phyloP scores from a whole-genome alignment of 2,113 vertebrate genomes.

The Aldabrachelys gigantea region DNA sequence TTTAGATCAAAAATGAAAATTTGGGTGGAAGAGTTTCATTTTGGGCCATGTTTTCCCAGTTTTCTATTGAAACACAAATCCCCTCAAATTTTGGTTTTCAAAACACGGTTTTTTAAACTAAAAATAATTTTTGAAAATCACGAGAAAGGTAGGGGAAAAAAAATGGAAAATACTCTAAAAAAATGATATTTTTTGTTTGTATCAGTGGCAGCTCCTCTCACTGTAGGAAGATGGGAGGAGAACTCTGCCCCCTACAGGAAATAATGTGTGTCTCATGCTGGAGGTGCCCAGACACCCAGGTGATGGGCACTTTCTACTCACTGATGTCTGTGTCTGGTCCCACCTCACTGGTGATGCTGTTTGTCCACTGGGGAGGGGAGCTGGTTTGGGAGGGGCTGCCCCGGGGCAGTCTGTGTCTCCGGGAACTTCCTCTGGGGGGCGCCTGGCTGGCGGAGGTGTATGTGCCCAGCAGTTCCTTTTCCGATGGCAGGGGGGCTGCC shows the following conservation, averaged over 20 bases:
- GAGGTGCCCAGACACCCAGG: no score
- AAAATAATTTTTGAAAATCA: background rate
- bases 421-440: background rate
- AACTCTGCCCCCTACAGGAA: background rate
- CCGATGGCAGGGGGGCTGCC: rapidly evolving
- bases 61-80: background rate
- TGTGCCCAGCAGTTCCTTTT: background rate
- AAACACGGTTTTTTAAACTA: background rate
- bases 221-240: background rate
- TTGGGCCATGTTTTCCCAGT: background rate
- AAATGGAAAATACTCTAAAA: background rate
- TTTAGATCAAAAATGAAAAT: background rate
- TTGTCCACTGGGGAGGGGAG: constrained; percentile 61
- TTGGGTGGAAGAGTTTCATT: background rate
- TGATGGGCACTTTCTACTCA: constrained; percentile 36
- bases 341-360: constrained; percentile 59
- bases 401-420: background rate
- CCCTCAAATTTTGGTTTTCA: background rate
- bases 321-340: constrained; percentile 38
- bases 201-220: background rate
- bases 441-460: rapidly evolving
- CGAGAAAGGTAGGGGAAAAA: background rate
- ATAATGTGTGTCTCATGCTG: rapidly evolving
- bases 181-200: background rate
- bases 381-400: constrained; percentile 3